Evolutionary conservation across 2,113 vertebrate species (phyloP), one percentile per base, ranked within the genome.

Genomic region (Himantopus leucocephalus): DNA sequence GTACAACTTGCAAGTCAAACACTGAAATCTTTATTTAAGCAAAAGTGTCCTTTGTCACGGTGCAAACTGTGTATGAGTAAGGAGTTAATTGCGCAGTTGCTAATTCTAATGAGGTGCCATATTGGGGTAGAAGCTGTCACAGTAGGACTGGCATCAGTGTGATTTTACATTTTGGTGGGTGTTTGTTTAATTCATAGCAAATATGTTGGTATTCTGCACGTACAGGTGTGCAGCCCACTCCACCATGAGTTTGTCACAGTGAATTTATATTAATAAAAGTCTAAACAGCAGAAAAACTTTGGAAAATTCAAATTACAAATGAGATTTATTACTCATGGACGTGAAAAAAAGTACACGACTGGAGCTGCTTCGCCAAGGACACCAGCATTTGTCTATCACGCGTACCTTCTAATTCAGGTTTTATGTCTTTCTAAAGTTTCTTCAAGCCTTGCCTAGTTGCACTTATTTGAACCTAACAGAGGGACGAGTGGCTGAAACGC

Each of bases 1-100:
- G 76, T 37, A 78, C 94, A 67, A 39, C 93, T 67, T 59, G 60
- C 70, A 71, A 89, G 90, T 67, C 88, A 91, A 88, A 90, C 75
- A 7, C n/a, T 39, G 78, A 95, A 93, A 93, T 96, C 95, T 96
- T 83, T 80, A 94, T 94, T 94, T 82, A 58, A 94, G 72, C 78
- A 58, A 22, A 85, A 55, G 4, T 66, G 27, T 52, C 72, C 82
- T 85, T 88, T 86, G 93, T 78, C 84, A 67, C 23, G 12, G 62
- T 45, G 45, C 71, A 58, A 50, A 73, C 29, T 43, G 72, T 43
- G n/a, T 70, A 24, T 39, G 88, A 92, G 82, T 27, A 47, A 80
- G 90, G 90, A 90, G 88, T 71, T 93, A 90, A 97, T 80, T 88
- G 90, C 92, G 80, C 22, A 24, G 68, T n/a, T 92, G 47, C 88